These are phyloP conservation scores for Tenebrio molitor DNA, from an alignment of 1,140 invertebrate species.

Conservation along the genomic window DNA sequence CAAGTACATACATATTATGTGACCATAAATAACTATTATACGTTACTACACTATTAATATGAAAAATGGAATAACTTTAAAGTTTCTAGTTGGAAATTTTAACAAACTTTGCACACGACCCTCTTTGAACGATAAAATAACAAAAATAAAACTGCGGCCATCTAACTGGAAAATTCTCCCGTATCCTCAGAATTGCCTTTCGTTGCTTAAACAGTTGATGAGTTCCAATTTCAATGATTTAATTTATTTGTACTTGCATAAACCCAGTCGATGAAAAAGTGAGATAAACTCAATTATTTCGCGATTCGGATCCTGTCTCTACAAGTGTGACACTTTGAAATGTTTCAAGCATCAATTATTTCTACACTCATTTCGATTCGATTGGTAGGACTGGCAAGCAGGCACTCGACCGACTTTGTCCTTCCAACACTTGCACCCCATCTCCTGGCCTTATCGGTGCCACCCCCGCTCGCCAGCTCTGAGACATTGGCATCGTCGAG, in stretches of 20 bases:
- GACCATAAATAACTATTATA: too few species aligned
- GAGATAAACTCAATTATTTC: constrained; percentile 28
- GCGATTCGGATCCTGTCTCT: constrained; percentile 10
- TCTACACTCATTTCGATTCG: constrained; percentile 28
- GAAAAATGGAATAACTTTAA: background rate
- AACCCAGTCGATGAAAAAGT: constrained; percentile 10
- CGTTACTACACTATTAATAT: background rate
- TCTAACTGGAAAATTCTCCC: background rate
- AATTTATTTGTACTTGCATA: constrained; percentile 2
- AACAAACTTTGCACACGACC: background rate
- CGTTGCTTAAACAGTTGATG: background rate
- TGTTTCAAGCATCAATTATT: constrained; percentile 39
- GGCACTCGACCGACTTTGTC: constrained; percentile 20
- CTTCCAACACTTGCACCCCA: background rate
- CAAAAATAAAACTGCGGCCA: too few species aligned
- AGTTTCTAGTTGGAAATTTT: background rate
- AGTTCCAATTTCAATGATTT: background rate
- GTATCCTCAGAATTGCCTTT: background rate
- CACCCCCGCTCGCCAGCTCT: background rate
- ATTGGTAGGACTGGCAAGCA: constrained; percentile 23
- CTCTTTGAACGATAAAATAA: background rate
- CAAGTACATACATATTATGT: background rate
- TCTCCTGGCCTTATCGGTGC: constrained; percentile 13
- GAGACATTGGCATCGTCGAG: constrained; percentile 33
- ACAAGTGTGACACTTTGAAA: constrained; percentile 29